phyloP scores from a whole-genome alignment of 1,140 invertebrate genomes.

The Hypothenemus hampei region DNA sequence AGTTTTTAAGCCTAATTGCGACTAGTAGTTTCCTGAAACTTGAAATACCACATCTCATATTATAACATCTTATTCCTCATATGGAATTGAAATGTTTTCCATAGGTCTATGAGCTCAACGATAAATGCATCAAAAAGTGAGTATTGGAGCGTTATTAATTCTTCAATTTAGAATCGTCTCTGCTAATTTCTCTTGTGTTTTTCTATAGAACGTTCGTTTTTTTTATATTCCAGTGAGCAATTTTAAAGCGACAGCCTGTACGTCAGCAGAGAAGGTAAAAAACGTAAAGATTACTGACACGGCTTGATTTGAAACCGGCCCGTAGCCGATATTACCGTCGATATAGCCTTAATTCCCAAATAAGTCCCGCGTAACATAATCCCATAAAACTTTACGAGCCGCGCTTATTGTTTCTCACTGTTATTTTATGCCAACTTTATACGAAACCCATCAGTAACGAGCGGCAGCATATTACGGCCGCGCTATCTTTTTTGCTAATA shows the following conservation, averaged over 20 bases:
- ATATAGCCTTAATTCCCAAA: conserved; percentile 17
- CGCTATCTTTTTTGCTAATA: conserved; percentile 16
- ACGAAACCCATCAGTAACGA: conserved; percentile 10
- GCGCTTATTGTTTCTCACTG: conserved; percentile 21
- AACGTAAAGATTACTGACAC: background rate
- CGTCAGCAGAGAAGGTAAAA: background rate
- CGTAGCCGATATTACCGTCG: conserved; percentile 6
- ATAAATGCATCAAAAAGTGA: no score
- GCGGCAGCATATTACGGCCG: conserved; percentile 13
- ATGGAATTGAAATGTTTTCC: no score
- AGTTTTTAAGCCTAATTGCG: no score
- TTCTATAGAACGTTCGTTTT: no score
- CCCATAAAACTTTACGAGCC: conserved; percentile 20
- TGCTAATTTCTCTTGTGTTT: no score
- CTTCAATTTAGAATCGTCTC: no score
- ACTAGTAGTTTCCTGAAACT: no score
- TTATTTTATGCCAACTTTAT: conserved; percentile 19
- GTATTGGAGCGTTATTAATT: no score
- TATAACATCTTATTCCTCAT: no score
- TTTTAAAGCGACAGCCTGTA: background rate
- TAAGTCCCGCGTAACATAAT: conserved; percentile 19
- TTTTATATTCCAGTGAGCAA: background rate
- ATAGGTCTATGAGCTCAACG: no score
- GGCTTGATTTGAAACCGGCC: conserved; percentile 6
- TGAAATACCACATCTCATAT: no score